phyloP scores from a whole-genome alignment of 2,888 invertebrate species.

The Carabus problematicus region DNA sequence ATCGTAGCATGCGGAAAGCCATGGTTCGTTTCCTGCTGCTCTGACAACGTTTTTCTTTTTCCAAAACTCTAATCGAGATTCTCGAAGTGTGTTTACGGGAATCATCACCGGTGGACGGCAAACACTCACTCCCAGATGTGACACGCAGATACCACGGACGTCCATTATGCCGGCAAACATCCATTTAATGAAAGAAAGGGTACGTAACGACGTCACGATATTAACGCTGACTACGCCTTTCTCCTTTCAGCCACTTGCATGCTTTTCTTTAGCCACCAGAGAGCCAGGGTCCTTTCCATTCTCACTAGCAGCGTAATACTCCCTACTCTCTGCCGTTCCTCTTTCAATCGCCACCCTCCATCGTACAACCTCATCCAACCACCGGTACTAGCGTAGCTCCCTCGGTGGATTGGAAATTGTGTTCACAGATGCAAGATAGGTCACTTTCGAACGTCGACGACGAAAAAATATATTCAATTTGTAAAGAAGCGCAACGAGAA shows the following conservation, averaged over 20 bases:
- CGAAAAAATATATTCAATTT: constrained; percentile 15
- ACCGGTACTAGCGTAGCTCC: neutral
- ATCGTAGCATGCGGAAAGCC: too few relatives aligned
- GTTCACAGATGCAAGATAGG: constrained; percentile 12
- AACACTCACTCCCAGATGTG: neutral
- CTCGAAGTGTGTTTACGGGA: too few relatives aligned
- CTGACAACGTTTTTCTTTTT: too few relatives aligned
- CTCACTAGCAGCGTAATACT: neutral
- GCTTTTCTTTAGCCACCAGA: neutral
- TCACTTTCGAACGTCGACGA: neutral
- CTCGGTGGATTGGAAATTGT: constrained; percentile 12
- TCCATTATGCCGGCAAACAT: constrained; percentile 33
- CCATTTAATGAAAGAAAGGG: constrained; percentile 34
- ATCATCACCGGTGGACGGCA: too few relatives aligned
- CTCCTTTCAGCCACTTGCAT: neutral
- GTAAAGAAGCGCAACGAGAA: neutral
- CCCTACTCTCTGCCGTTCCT: neutral
- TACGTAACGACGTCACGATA: constrained; percentile 33
- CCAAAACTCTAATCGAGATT: too few relatives aligned
- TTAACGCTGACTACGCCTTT: constrained; percentile 36
- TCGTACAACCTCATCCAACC: neutral
- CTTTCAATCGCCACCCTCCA: constrained; percentile 5
- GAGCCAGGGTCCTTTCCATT: neutral
- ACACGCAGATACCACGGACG: constrained; percentile 18
- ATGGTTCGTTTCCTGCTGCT: too few relatives aligned